Percentiles rank a stretch among this genome's conserved stretches.
Evolutionary conservation across 2,797 vertebrate species (phyloP).

Genomic region (Gymnopithys bicolor): DNA sequence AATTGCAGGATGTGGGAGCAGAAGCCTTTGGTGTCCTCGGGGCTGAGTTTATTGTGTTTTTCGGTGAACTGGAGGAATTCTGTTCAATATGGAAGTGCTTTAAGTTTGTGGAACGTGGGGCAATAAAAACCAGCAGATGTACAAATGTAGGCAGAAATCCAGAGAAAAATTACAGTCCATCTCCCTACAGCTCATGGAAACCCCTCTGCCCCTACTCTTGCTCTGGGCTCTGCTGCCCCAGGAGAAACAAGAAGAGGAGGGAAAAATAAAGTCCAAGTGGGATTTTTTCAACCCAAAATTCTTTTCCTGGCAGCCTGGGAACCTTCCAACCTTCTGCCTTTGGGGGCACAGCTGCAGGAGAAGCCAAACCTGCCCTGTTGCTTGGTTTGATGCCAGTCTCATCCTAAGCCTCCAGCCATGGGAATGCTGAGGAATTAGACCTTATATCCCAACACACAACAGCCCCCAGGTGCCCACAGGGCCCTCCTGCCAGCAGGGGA

Average conservation of each 20-base stretch:
- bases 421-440: background rate
- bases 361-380: background rate
- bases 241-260: background rate
- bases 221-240: background rate
- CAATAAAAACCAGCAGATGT: background rate
- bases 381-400: background rate
- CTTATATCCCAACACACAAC: background rate
- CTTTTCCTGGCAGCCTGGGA: background rate
- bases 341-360: background rate
- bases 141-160: background rate
- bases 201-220: fast-evolving
- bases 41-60: background rate
- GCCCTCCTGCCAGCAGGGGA: background rate
- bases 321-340: background rate
- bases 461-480: background rate
- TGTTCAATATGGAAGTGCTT: background rate
- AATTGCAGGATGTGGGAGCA: background rate
- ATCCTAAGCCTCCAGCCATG: background rate
- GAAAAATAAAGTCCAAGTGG: background rate
- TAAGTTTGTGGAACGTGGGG: background rate
- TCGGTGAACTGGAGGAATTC: background rate
- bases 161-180: background rate
- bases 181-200: background rate
- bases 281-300: background rate
- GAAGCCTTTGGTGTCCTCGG: background rate